phyloP scores from a whole-genome alignment of 2,888 invertebrate genomes.

The Drosophila robusta region DNA sequence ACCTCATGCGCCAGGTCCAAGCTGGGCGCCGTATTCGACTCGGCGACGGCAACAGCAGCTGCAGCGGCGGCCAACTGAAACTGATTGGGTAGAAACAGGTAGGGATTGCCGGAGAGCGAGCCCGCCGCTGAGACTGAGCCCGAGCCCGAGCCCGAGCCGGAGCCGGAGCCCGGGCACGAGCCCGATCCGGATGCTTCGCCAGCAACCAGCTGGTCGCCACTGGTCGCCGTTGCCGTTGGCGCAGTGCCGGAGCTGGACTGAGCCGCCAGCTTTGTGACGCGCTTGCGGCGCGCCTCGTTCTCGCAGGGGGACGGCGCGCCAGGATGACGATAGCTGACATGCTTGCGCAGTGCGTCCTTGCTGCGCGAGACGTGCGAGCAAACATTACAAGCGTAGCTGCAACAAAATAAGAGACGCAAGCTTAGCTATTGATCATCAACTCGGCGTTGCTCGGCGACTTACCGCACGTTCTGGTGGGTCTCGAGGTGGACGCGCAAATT shows the following conservation, averaged over 20 bases:
- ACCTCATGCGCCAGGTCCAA: conserved; percentile 61
- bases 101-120: conserved; percentile 66
- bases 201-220: conserved; percentile 54
- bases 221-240: conserved; percentile 56
- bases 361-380: conserved; percentile 95
- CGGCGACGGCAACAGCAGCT: conserved; percentile 69
- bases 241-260: conserved; percentile 46
- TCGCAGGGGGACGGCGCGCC: conserved; percentile 85
- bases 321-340: conserved; percentile 94
- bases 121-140: conserved; percentile 14
- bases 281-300: conserved; percentile 84
- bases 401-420: conserved; percentile 1
- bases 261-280: conserved; percentile 81
- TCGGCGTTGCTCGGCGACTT: conserved; percentile 26
- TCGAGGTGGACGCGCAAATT: conserved; percentile 96
- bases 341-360: conserved; percentile 94
- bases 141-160: conserved; percentile 12
- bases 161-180: not conserved
- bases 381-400: conserved; percentile 92
- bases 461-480: conserved; percentile 93
- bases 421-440: not conserved
- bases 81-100: conserved; percentile 84
- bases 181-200: conserved; percentile 8
- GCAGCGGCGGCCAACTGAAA: conserved; percentile 82
- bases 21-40: conserved; percentile 50